phyloP scores from a whole-genome alignment of 2,888 invertebrate species.

The Nemotelus pantherinus region DNA sequence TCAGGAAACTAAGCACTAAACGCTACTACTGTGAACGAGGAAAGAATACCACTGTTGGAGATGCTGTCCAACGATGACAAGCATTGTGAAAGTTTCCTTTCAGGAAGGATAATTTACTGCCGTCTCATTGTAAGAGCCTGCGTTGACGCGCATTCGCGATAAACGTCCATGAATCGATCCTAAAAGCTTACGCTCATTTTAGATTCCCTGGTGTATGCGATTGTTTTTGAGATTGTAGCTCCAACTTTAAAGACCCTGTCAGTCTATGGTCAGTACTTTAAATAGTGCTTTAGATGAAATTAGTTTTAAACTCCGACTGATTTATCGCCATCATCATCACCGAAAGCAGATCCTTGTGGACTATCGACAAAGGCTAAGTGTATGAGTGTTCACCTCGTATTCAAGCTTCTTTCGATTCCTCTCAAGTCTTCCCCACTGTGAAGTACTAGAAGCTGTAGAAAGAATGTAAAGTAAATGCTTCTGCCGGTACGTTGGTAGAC shows the following conservation, averaged over 20 bases:
- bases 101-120: constrained; percentile 22
- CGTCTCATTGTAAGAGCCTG: background rate
- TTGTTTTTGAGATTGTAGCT: too few species aligned
- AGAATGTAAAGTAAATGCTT: constrained; percentile 1
- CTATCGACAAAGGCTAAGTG: too few species aligned
- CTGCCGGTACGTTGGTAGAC: background rate
- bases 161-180: background rate
- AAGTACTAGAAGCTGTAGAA: constrained; percentile 13
- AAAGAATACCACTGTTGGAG: constrained; percentile 12
- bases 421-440: too few species aligned
- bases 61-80: background rate
- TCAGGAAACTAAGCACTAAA: background rate
- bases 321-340: too few species aligned
- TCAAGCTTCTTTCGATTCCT: background rate
- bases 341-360: too few species aligned
- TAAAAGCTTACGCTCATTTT: too few species aligned
- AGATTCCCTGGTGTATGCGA: too few species aligned
- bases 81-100: constrained; percentile 1
- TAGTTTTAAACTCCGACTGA: too few species aligned
- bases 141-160: constrained; percentile 11
- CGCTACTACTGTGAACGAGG: background rate
- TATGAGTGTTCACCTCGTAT: too few species aligned
- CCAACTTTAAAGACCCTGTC: background rate
- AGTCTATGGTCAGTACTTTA: background rate
- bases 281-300: too few species aligned